Conservation (phyloP, 2,888 invertebrate species). For the Drosophila melanosoma region DNA sequence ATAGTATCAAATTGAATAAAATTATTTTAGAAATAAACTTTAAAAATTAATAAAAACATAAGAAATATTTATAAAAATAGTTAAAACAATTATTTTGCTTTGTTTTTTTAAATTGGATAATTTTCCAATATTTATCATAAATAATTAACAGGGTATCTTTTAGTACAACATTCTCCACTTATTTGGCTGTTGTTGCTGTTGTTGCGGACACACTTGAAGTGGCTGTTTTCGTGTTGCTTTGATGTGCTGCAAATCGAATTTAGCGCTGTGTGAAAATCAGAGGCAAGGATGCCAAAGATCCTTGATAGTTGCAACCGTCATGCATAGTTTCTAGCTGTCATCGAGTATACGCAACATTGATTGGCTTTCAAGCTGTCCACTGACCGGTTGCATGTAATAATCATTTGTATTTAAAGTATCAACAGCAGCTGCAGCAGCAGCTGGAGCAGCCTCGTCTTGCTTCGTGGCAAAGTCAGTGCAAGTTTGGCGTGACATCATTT, state of each 20-base stretch:
- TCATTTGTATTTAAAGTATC: conserved; percentile 61
- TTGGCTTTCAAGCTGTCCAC: conserved; percentile 72
- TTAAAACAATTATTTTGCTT: background rate
- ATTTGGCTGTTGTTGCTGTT: conserved; percentile 26
- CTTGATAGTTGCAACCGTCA: background rate
- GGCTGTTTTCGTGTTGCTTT: conserved; percentile 49
- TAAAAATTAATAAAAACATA: too few species aligned
- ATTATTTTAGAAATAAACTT: too few species aligned
- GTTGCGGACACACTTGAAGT: conserved; percentile 20
- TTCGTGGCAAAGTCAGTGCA: conserved; percentile 15
- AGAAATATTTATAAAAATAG: too few species aligned
- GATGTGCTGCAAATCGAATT: conserved; percentile 77
- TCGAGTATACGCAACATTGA: conserved; percentile 73
- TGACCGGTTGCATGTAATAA: conserved; percentile 55
- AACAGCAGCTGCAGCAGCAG: conserved; percentile 17
- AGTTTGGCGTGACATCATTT: conserved; percentile 40
- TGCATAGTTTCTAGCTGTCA: conserved; percentile 29
- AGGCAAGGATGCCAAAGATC: conserved; percentile 16
- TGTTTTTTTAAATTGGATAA: too few species aligned
- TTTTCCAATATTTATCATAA: background rate
- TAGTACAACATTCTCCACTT: conserved; percentile 14
- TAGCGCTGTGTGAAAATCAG: conserved; percentile 45
- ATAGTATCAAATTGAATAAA: too few species aligned
- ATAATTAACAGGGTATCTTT: conserved; percentile 14
- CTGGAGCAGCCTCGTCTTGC: background rate